phyloP scores from a whole-genome alignment of 2,888 invertebrate species.

The Ectemnius cavifrons region DNA sequence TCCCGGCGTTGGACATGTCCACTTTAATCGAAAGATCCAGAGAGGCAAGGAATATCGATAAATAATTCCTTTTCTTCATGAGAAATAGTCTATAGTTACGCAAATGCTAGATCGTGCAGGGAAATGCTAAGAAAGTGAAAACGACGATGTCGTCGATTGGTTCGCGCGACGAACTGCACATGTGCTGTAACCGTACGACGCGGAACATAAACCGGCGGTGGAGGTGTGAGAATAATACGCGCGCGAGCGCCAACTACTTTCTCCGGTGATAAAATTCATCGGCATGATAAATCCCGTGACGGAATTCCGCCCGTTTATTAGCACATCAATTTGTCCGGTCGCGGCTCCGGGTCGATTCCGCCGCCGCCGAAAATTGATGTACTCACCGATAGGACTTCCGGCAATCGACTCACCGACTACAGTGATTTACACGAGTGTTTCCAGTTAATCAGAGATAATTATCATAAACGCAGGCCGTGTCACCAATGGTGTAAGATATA shows the following conservation, averaged over 20 bases:
- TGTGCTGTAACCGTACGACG: background rate
- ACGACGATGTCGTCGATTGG: background rate
- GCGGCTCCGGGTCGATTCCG: slow-evolving; percentile 21
- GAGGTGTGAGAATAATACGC: slow-evolving; percentile 23
- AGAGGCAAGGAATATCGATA: no score
- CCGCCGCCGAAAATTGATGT: slow-evolving; percentile 4
- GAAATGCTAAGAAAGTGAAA: slow-evolving; percentile 3
- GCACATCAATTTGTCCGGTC: slow-evolving; percentile 33
- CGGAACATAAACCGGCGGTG: background rate
- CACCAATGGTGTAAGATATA: no score
- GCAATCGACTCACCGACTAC: slow-evolving; percentile 7
- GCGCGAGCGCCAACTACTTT: slow-evolving; percentile 30
- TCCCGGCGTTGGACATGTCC: no score
- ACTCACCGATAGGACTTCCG: slow-evolving; percentile 5
- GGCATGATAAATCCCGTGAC: slow-evolving; percentile 22
- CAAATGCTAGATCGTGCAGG: background rate
- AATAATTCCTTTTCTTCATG: no score
- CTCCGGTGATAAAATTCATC: slow-evolving; percentile 34
- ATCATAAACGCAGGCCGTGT: background rate
- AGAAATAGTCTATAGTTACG: no score
- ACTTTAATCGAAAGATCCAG: no score
- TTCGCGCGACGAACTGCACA: background rate
- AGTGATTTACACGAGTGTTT: slow-evolving; percentile 11
- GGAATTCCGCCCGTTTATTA: slow-evolving; percentile 20
- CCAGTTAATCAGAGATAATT: background rate